Evolutionary conservation across 2,113 vertebrate species (phyloP).

Genomic region (Rhynchopsitta pachyrhyncha): DNA sequence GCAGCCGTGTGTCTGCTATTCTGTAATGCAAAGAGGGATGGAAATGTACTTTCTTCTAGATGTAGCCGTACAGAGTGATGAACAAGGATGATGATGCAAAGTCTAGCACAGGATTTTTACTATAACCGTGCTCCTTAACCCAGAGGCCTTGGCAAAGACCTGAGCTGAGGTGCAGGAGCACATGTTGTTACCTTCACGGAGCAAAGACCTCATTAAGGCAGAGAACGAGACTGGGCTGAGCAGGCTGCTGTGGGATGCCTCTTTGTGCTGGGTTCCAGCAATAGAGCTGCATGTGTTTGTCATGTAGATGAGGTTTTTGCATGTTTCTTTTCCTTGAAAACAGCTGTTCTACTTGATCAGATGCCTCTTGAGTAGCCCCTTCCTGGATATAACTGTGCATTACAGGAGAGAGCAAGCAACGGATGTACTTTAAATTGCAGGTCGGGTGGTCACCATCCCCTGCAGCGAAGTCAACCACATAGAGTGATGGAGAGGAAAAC

Average conservation of each 20-base stretch:
- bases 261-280: not conserved
- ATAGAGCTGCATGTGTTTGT: not conserved
- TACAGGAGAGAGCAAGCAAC: not conserved
- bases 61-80: accelerated
- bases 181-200: accelerated
- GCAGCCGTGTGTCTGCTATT: accelerated
- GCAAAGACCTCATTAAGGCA: not conserved
- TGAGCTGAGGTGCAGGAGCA: not conserved
- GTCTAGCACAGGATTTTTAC: not conserved
- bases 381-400: not conserved
- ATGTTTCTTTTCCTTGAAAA: not conserved
- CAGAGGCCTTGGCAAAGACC: not conserved
- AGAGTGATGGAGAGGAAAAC: not conserved
- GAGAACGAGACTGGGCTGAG: not conserved
- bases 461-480: not conserved
- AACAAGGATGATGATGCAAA: not conserved
- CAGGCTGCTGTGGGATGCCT: not conserved
- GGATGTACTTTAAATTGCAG: not conserved
- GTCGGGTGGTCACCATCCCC: not conserved
- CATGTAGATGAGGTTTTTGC: not conserved
- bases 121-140: accelerated
- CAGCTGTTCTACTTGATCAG: not conserved
- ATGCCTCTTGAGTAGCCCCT: not conserved
- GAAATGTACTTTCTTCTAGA: not conserved
- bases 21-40: not conserved